Evolutionary conservation across 2,888 invertebrate species (phyloP).

Genomic region (Phengaris arion): DNA sequence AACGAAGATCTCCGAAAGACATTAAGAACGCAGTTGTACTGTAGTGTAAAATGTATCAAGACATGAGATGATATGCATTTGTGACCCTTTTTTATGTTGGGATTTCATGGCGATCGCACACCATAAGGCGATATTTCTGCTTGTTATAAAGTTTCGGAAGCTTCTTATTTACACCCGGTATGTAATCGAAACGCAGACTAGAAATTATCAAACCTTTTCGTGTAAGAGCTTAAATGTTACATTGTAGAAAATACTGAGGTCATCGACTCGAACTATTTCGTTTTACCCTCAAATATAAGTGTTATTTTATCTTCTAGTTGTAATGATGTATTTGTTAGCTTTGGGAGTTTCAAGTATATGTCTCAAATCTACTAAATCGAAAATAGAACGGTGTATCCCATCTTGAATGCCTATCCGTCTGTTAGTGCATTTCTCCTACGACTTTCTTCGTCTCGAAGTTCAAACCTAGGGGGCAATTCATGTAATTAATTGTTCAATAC

Average conservation of each 20-base stretch:
- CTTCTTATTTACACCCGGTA: not conserved
- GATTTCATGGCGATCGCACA: too few relatives aligned
- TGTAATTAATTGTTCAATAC: too few relatives aligned
- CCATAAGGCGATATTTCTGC: too few relatives aligned
- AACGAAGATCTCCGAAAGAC: too few relatives aligned
- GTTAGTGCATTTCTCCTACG: not conserved
- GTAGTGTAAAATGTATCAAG: too few relatives aligned
- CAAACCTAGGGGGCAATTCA: not conserved
- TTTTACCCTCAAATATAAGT: not conserved
- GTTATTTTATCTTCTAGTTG: conserved; percentile 23
- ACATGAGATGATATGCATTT: too few relatives aligned
- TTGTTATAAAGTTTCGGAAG: too few relatives aligned
- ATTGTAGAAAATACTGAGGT: not conserved
- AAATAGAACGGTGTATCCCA: not conserved
- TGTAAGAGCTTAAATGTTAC: not conserved
- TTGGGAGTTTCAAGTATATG: conserved; percentile 28
- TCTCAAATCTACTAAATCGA: conserved; percentile 9
- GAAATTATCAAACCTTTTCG: conserved; percentile 2
- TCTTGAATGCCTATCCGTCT: conserved; percentile 4
- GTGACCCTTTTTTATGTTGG: too few relatives aligned
- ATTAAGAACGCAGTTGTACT: too few relatives aligned
- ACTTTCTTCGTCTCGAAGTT: not conserved
- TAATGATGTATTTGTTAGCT: conserved; percentile 21
- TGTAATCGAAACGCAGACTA: not conserved
- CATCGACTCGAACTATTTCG: not conserved